Base-by-base conservation (phyloP, 2,113 vertebrate genomes). In the Philantomba maxwellii region DNA sequence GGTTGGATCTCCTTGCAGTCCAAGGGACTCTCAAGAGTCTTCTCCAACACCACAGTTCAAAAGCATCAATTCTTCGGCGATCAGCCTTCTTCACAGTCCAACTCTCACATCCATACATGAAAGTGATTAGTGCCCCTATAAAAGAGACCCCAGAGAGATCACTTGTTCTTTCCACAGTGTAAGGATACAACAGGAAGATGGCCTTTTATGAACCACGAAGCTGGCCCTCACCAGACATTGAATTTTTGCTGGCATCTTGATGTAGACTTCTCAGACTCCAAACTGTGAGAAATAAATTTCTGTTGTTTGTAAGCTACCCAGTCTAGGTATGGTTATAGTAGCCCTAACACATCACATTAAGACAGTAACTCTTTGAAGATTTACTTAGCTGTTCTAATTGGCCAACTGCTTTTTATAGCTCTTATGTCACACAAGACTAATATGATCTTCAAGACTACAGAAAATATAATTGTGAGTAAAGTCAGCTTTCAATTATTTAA, bases 381-480 rank as follows among this genome's bases (percentile, higher is more conserved):
- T 93, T 89, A 75, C 36, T 39, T 93, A 92, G 51, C 49, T 77
- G 47, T 13, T 47, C 5, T 33, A 88, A 17, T 51, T 33, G 36
- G n/a, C 58, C 45, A 75, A 7, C 83, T 91, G 57, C 26, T 88
- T 91, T 94, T 93, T 21, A 82, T 9, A 92, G 85, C 19, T 82
- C 85, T 96, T 81, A 58, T 55, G 43, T 82, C 73, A 84, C 17
- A 49, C 6, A 90, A 49, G 53, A 85, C 47, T 57, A 47, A 84
- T 83, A 49, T 15, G 64, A 62, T 75, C 57, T 90, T 95, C 58
- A 81, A 43, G 49, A 78, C 43, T 58, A 49, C 43, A 87, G 36
- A 84, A 92, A 95, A 83, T 92, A 60, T 85, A 55, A 62, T 83
- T 85, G 25, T 60, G 73, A 36, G 55, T 89, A 92, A 51, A 96